A percentile compares a stretch with the other conserved stretches of the same genome.
These are phyloP conservation scores for Rhyzopertha dominica DNA, from an alignment of 1,140 invertebrate species.

Conservation along the genomic window DNA sequence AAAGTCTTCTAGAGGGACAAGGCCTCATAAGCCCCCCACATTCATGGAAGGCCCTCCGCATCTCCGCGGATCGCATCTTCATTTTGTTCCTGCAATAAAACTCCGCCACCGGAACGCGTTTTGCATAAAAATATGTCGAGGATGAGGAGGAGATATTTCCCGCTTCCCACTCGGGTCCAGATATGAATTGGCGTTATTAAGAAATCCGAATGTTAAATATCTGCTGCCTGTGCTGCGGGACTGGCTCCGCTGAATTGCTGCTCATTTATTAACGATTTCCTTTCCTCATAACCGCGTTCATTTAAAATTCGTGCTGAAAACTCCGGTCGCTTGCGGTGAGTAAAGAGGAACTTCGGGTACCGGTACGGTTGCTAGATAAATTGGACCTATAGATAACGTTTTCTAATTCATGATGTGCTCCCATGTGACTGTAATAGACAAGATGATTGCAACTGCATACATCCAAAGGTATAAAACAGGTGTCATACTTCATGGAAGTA, in stretches of 20 bases:
- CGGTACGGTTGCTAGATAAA: no score
- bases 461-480: no score
- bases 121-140: conserved; percentile 44
- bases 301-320: no score
- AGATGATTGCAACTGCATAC: no score
- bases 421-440: no score
- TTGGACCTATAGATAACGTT: no score
- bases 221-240: conserved; percentile 11
- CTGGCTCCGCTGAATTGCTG: conserved; percentile 14
- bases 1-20: conserved; percentile 32
- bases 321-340: no score
- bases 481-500: no score
- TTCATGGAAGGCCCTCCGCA: conserved; percentile 18
- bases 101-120: conserved; percentile 41
- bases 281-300: no score
- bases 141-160: conserved; percentile 28
- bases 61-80: conserved; percentile 33
- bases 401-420: no score
- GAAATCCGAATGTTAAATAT: conserved; percentile 37
- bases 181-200: conserved; percentile 43
- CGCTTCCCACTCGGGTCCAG: conserved; percentile 22
- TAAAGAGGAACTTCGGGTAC: no score
- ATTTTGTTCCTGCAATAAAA: conserved; percentile 43
- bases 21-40: conserved; percentile 25
- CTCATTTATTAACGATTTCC: conserved; percentile 21